Evolutionary conservation across 2,888 invertebrate genomes (phyloP).

Genomic region (Eucera pruinosa): DNA sequence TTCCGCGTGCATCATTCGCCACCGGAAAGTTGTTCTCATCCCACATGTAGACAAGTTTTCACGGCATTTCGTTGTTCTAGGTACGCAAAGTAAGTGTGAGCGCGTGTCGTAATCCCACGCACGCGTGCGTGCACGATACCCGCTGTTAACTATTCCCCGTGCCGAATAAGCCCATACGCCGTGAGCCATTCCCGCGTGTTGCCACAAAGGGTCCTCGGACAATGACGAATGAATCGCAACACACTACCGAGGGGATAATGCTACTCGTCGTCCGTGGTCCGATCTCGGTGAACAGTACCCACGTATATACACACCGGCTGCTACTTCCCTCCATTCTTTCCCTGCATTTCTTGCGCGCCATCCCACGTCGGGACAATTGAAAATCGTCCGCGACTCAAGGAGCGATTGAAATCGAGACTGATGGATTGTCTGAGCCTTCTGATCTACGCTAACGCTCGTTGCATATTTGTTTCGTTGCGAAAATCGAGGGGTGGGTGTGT

Average conservation of each 20-base stretch:
- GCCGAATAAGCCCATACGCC: conserved; percentile 54
- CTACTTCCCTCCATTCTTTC: conserved; percentile 38
- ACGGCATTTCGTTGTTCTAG: conserved; percentile 19
- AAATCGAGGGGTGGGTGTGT: background rate
- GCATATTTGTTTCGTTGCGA: background rate
- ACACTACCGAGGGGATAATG: conserved; percentile 56
- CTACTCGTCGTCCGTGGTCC: conserved; percentile 51
- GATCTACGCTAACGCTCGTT: background rate
- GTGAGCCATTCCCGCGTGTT: conserved; percentile 55
- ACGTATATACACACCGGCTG: conserved; percentile 10
- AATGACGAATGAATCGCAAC: conserved; percentile 69
- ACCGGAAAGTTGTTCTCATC: background rate
- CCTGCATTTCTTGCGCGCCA: conserved; percentile 14
- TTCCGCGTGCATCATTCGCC: background rate
- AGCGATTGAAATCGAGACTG: conserved; percentile 22
- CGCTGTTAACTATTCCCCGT: conserved; percentile 42
- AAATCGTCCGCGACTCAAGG: conserved; percentile 11
- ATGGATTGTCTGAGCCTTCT: background rate
- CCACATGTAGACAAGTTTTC: conserved; percentile 26
- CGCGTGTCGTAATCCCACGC: conserved; percentile 33
- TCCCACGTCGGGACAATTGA: conserved; percentile 41
- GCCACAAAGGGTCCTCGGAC: conserved; percentile 63
- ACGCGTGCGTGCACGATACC: conserved; percentile 32
- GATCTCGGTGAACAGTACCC: conserved; percentile 37
- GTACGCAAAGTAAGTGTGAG: conserved; percentile 14